Percentiles rank a stretch among this genome's conserved stretches.
Evolutionary conservation across 2,797 vertebrate genomes (phyloP).

Genomic region (Prunella strophiata): DNA sequence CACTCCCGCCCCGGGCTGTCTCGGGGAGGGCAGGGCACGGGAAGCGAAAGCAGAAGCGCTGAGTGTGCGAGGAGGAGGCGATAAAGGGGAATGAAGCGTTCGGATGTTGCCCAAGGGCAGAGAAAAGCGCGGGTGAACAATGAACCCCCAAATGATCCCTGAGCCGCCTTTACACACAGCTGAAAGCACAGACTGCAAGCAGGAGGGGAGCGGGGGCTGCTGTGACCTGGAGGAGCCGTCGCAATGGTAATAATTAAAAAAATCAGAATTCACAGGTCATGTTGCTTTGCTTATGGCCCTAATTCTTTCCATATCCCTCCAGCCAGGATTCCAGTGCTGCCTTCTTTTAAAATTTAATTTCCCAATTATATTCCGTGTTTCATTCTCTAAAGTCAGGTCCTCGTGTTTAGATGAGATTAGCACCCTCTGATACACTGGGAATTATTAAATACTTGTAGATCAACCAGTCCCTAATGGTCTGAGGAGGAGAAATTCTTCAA

Average conservation of each 20-base stretch:
- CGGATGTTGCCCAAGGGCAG: background rate
- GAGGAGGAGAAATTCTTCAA: background rate
- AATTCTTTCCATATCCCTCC: constrained; percentile 31
- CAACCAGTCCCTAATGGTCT: background rate
- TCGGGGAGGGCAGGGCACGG: background rate
- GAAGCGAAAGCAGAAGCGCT: background rate
- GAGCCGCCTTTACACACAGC: background rate
- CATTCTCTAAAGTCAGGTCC: background rate
- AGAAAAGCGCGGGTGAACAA: background rate
- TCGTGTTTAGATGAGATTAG: constrained; percentile 16
- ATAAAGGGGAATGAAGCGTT: background rate
- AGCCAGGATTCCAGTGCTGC: background rate
- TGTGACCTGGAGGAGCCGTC: background rate
- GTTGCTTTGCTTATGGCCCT: constrained; percentile 24
- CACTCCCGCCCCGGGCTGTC: background rate
- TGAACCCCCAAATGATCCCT: background rate
- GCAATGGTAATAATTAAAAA: background rate
- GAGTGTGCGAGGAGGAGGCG: background rate
- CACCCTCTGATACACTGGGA: background rate
- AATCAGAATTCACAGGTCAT: background rate
- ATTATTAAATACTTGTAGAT: background rate
- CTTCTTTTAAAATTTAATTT: constrained; percentile 33
- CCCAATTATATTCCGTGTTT: background rate
- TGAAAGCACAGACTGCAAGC: background rate
- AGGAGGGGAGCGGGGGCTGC: background rate